Evolutionary conservation across 2,113 vertebrate genomes (phyloP).

Genomic region (Cyphomyrus plagiostoma): DNA sequence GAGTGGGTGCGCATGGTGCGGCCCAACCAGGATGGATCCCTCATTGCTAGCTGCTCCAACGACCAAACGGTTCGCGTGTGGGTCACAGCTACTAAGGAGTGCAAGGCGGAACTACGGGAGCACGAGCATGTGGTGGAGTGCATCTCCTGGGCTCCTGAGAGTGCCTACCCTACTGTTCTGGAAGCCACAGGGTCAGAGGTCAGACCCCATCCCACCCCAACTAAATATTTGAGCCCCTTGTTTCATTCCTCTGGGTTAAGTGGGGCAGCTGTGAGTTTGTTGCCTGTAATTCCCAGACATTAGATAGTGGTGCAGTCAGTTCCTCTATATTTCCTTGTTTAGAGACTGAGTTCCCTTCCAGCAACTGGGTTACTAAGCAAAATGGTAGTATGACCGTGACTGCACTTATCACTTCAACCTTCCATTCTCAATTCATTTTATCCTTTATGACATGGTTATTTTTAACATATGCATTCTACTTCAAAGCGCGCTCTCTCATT

Average conservation of each 20-base stretch:
- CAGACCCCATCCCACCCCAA: conserved; percentile 23
- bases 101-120: conserved; percentile 96
- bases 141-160: conserved; percentile 97
- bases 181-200: conserved; percentile 98
- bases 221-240: neutral
- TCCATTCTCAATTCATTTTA: neutral
- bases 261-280: neutral
- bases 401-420: neutral
- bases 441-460: neutral
- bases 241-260: neutral
- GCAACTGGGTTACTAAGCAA: neutral
- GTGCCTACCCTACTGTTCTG: conserved; percentile 83
- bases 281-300: neutral
- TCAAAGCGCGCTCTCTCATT: neutral
- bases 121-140: conserved; percentile 99
- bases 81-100: conserved; percentile 97
- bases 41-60: conserved; percentile 97
- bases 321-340: neutral
- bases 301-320: neutral
- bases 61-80: conserved; percentile 98
- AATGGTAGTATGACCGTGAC: neutral
- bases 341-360: neutral
- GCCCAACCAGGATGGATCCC: conserved; percentile 97
- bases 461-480: neutral
- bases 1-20: conserved; percentile 99